A percentile compares a stretch with the other conserved stretches of the same genome.
Evolutionary conservation across 2,888 invertebrate genomes (phyloP).

Genomic region (Pachycephus smyrnensis): DNA sequence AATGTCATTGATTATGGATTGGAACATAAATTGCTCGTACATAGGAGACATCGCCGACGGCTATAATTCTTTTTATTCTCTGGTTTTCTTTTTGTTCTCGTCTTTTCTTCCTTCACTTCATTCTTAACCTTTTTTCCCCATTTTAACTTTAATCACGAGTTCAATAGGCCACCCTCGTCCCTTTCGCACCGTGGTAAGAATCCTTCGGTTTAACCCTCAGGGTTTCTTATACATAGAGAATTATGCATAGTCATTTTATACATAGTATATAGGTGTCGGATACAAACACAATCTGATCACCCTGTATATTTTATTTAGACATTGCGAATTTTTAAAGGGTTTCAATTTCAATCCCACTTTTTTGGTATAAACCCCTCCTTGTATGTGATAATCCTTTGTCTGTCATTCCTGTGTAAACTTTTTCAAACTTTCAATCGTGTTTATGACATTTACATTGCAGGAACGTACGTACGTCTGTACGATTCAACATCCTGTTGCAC

Average conservation of each 20-base stretch:
- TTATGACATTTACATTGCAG: background rate
- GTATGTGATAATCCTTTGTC: background rate
- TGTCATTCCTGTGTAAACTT: background rate
- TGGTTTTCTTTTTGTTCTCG: background rate
- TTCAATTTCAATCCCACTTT: background rate
- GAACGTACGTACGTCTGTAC: background rate
- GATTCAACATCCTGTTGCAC: background rate
- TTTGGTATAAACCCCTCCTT: background rate
- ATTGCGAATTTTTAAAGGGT: background rate
- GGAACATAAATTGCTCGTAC: background rate
- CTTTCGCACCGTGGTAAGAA: background rate
- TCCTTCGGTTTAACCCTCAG: background rate
- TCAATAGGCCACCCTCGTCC: background rate
- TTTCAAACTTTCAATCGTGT: background rate
- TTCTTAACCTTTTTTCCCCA: background rate
- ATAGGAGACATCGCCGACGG: background rate
- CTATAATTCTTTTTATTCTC: background rate
- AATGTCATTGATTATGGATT: background rate
- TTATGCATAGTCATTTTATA: background rate
- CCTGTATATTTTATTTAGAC: background rate
- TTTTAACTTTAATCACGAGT: background rate
- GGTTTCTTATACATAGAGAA: background rate
- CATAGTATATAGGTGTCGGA: background rate
- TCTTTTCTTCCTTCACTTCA: background rate
- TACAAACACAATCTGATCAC: background rate